Conservation (phyloP, 2,113 vertebrate genomes). For the Mohoua ochrocephala region DNA sequence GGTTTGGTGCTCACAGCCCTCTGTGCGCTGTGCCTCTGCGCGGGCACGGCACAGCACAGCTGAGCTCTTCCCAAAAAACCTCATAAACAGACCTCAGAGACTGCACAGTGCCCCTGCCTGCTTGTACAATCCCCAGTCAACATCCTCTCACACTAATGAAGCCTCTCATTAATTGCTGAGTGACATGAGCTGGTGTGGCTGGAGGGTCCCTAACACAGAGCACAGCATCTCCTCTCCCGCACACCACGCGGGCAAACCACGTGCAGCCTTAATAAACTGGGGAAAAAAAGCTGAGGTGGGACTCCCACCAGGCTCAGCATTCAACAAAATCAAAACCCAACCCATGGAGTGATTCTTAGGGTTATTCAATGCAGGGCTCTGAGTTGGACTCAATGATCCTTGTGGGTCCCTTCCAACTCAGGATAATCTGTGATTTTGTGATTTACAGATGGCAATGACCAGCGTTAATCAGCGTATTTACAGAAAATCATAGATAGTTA, state of each 20-base stretch:
- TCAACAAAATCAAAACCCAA: not conserved
- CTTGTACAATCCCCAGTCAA: not conserved
- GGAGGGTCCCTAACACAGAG: not conserved
- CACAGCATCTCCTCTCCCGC: not conserved
- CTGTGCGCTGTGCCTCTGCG: not conserved
- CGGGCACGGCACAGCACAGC: not conserved
- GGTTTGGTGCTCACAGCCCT: not conserved
- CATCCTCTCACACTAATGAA: not conserved
- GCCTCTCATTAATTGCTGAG: not conserved
- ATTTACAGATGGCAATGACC: not conserved
- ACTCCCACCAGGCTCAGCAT: not conserved
- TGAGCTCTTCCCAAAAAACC: not conserved
- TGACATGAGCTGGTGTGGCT: not conserved
- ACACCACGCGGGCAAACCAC: rapidly evolving
- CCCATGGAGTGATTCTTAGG: not conserved
- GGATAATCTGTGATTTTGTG: not conserved
- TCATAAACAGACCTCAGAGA: not conserved
- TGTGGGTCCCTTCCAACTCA: not conserved
- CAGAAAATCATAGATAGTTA: not conserved
- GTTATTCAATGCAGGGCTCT: rapidly evolving
- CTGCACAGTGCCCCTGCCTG: not conserved
- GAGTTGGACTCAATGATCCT: no score
- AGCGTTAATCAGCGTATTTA: not conserved
- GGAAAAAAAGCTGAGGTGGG: rapidly evolving
- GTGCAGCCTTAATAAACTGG: rapidly evolving